A percentile compares a stretch with the other conserved stretches of the same genome.
Conservation (phyloP, 2,113 vertebrate genomes). For the Glaucomys volans region DNA sequence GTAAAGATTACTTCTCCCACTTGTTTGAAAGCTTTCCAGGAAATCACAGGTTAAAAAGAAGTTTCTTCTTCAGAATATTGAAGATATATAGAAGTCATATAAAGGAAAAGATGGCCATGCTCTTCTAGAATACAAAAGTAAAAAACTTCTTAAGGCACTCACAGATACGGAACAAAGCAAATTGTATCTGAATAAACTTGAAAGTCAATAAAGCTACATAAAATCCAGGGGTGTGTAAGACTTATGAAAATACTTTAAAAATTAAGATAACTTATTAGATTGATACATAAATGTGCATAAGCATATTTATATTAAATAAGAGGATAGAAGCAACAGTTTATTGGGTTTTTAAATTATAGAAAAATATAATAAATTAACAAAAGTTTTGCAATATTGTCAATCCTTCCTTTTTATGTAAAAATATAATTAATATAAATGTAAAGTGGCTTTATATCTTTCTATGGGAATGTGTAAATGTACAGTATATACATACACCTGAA, state of each 20-base stretch:
- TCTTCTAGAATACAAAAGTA: slow-evolving; percentile 35
- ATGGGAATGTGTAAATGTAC: neutral
- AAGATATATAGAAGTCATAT: slow-evolving; percentile 55
- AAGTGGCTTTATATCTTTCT: neutral
- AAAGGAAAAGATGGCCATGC: slow-evolving; percentile 25
- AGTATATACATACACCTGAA: neutral
- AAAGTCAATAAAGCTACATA: slow-evolving; percentile 9
- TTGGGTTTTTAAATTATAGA: slow-evolving; percentile 53
- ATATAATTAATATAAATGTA: slow-evolving; percentile 63
- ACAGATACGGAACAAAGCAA: slow-evolving; percentile 44
- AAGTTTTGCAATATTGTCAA: slow-evolving; percentile 34
- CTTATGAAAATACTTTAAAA: slow-evolving; percentile 53
- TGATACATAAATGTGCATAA: slow-evolving; percentile 7
- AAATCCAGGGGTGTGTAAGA: slow-evolving; percentile 51
- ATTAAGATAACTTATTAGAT: slow-evolving; percentile 53
- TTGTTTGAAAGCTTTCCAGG: slow-evolving; percentile 80
- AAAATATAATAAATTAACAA: slow-evolving; percentile 59
- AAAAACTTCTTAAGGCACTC: slow-evolving; percentile 32
- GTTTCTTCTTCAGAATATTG: slow-evolving; percentile 71
- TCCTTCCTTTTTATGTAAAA: slow-evolving; percentile 55
- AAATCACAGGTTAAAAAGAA: slow-evolving; percentile 77
- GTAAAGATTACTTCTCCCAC: slow-evolving; percentile 79
- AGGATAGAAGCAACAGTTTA: slow-evolving; percentile 9
- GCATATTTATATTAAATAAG: neutral
- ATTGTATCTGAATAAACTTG: slow-evolving; percentile 47